phyloP scores from a whole-genome alignment of 2,888 invertebrate species.

The Nomada flava region DNA sequence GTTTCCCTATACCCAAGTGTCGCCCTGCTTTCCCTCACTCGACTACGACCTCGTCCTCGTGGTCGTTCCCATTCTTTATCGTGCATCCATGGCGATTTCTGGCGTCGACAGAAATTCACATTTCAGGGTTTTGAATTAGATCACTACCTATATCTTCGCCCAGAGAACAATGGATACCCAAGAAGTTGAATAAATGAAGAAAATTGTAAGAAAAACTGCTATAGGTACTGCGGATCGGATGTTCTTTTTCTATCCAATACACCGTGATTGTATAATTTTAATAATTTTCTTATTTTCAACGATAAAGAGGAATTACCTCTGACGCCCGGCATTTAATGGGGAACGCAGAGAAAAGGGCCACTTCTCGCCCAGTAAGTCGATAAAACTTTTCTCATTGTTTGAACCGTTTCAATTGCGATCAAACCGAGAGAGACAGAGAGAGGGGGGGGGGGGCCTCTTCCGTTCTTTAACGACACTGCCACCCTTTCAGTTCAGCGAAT shows the following conservation, averaged over 20 bases:
- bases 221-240: too few relatives aligned
- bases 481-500: neutral
- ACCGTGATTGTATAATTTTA: too few relatives aligned
- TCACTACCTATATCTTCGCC: too few relatives aligned
- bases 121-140: too few relatives aligned
- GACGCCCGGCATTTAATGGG: neutral
- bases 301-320: neutral
- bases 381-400: conserved; percentile 22
- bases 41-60: neutral
- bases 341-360: neutral
- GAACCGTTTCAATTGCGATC: neutral
- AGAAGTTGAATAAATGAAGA: too few relatives aligned
- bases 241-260: too few relatives aligned
- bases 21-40: neutral
- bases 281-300: neutral
- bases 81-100: conserved; percentile 15
- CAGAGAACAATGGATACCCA: too few relatives aligned
- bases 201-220: too few relatives aligned
- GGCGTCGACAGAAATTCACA: conserved; percentile 45
- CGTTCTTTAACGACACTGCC: neutral
- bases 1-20: conserved; percentile 53
- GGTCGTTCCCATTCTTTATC: conserved; percentile 8
- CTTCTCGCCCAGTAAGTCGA: neutral
- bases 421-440: neutral
- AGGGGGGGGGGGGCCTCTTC: neutral